A percentile compares a stretch with the other conserved stretches of the same genome.
Evolutionary conservation across 2,113 vertebrate genomes (phyloP).

Genomic region (Odocoileus virginianus): DNA sequence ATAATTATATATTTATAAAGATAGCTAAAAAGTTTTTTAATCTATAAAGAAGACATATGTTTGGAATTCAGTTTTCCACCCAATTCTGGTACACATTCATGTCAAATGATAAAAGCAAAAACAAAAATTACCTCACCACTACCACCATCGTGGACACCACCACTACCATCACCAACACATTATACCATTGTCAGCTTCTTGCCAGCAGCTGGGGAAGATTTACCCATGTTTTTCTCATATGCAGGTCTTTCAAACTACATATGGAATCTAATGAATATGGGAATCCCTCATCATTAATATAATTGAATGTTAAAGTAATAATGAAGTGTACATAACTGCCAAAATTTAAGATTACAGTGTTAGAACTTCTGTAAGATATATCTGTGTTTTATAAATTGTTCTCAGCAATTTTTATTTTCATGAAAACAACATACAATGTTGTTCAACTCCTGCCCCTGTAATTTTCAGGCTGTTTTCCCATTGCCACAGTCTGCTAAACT

Average conservation of each 20-base stretch:
- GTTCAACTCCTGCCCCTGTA: slow-evolving; percentile 54
- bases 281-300: slow-evolving; percentile 74
- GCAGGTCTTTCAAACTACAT: slow-evolving; percentile 32
- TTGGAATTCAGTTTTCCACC: slow-evolving; percentile 56
- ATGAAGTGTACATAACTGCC: slow-evolving; percentile 55
- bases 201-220: slow-evolving; percentile 51
- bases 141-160: not conserved
- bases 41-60: not conserved
- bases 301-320: slow-evolving; percentile 72
- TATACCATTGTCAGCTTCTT: slow-evolving; percentile 46
- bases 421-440: slow-evolving; percentile 55
- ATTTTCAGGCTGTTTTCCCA: slow-evolving; percentile 65
- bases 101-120: slow-evolving; percentile 57
- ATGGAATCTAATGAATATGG: slow-evolving; percentile 65
- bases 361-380: slow-evolving; percentile 58
- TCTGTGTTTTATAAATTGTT: slow-evolving; percentile 57
- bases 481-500: slow-evolving; percentile 26
- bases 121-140: not conserved
- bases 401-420: slow-evolving; percentile 70
- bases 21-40: slow-evolving; percentile 18
- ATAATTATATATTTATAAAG: slow-evolving; percentile 1
- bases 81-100: slow-evolving; percentile 56
- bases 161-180: not conserved
- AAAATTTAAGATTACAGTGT: slow-evolving; percentile 65
- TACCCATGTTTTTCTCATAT: slow-evolving; percentile 59